phyloP scores from a whole-genome alignment of 35 echinoderm and acorn worm species.

The Eucidaris tribuloides region DNA sequence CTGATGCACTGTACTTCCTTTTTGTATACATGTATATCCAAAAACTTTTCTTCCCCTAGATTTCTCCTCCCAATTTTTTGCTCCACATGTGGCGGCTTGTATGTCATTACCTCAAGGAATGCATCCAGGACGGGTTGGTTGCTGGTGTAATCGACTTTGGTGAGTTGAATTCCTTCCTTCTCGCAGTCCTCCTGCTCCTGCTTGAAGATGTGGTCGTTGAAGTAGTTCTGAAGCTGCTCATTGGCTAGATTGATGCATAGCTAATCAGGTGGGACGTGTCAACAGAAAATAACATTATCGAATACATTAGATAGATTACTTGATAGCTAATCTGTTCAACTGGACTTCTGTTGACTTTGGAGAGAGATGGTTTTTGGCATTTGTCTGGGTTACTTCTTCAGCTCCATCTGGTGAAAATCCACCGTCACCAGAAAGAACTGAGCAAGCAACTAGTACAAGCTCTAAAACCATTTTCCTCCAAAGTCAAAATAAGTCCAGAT shows the following conservation, averaged over 20 bases:
- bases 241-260: constrained; percentile 99
- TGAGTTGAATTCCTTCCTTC: constrained; percentile 70
- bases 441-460: too few relatives aligned
- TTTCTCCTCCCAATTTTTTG: not conserved
- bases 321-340: too few relatives aligned
- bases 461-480: too few relatives aligned
- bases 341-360: too few relatives aligned
- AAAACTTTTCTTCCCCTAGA: not conserved
- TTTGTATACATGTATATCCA: not conserved
- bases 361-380: too few relatives aligned
- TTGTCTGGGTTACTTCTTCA: too few relatives aligned
- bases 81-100: not conserved
- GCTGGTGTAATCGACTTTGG: constrained; percentile 73
- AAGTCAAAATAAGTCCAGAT: too few relatives aligned
- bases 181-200: constrained; percentile 87
- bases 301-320: too few relatives aligned
- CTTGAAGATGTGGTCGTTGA: constrained; percentile 94
- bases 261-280: constrained; percentile 21
- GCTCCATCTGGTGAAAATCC: too few relatives aligned
- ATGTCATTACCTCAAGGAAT: constrained; percentile 71
- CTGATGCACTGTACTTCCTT: too few relatives aligned
- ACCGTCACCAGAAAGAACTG: too few relatives aligned
- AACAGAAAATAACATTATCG: not conserved
- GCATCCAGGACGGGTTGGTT: constrained; percentile 80
- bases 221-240: constrained; percentile 92